Evolutionary conservation across 2,888 invertebrate genomes (phyloP).

Genomic region (Drepana falcataria): DNA sequence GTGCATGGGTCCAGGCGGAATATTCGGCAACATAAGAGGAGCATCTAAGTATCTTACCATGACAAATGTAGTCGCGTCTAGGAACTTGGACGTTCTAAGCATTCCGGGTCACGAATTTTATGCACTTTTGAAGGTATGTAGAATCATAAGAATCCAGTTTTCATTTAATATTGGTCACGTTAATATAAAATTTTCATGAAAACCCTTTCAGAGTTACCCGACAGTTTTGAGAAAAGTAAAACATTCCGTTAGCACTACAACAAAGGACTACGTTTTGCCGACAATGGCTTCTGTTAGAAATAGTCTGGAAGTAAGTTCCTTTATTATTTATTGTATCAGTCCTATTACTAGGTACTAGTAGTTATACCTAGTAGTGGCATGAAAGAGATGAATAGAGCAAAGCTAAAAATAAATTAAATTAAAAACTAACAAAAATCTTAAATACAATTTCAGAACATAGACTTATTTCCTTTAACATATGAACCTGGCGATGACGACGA

Average conservation of each 20-base stretch:
- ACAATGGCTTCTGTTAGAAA: slow-evolving; percentile 44
- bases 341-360: too few relatives aligned
- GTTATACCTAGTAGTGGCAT: too few relatives aligned
- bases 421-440: too few relatives aligned
- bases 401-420: not conserved
- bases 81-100: slow-evolving; percentile 68
- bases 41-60: slow-evolving; percentile 54
- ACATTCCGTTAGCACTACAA: slow-evolving; percentile 50
- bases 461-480: slow-evolving; percentile 42
- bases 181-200: not conserved
- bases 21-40: slow-evolving; percentile 71
- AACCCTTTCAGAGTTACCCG: slow-evolving; percentile 62
- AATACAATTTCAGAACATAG: slow-evolving; percentile 18
- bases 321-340: not conserved
- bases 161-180: not conserved
- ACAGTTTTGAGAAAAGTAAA: slow-evolving; percentile 62
- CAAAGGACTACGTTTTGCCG: slow-evolving; percentile 69
- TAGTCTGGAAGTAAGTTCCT: slow-evolving; percentile 39
- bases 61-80: slow-evolving; percentile 66
- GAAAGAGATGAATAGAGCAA: too few relatives aligned
- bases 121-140: slow-evolving; percentile 55
- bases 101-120: slow-evolving; percentile 70
- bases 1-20: slow-evolving; percentile 73
- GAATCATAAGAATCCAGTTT: too few relatives aligned
- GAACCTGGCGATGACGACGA: slow-evolving; percentile 53